These are phyloP conservation scores for Melanargia galathea DNA, from an alignment of 2,888 invertebrate genomes.

Conservation along the genomic window DNA sequence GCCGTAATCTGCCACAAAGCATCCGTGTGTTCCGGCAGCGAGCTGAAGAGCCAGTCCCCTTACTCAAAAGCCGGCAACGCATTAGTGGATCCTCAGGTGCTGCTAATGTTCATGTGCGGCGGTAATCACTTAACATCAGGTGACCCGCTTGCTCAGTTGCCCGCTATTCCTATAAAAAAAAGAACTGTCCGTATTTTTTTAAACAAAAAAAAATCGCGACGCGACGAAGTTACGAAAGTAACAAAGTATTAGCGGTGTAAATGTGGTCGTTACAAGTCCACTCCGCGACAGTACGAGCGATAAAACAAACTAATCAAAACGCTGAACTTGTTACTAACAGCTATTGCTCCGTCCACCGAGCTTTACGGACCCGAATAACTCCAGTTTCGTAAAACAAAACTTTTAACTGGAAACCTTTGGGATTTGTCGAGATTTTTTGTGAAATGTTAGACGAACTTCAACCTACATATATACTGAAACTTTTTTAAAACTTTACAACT, in stretches of 20 bases:
- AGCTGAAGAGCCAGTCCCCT: too few relatives aligned
- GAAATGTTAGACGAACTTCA: conserved; percentile 10
- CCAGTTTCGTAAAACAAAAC: conserved; percentile 27
- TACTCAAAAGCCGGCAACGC: too few relatives aligned
- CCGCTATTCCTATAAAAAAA: too few relatives aligned
- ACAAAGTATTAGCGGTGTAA: conserved; percentile 12
- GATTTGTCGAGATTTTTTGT: conserved; percentile 16
- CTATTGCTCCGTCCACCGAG: conserved; percentile 26
- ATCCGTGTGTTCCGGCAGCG: too few relatives aligned
- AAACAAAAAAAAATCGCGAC: background rate
- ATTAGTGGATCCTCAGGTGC: too few relatives aligned
- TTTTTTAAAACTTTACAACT: background rate
- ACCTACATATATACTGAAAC: background rate
- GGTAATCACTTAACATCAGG: too few relatives aligned
- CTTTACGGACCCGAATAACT: conserved; percentile 24
- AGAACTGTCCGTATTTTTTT: too few relatives aligned
- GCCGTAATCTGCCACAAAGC: too few relatives aligned
- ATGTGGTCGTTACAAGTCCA: conserved; percentile 22
- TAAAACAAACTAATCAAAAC: conserved; percentile 34
- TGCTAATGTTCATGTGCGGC: too few relatives aligned
- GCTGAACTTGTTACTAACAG: conserved; percentile 24
- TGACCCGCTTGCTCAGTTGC: too few relatives aligned
- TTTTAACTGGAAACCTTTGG: conserved; percentile 21
- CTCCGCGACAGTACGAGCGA: conserved; percentile 14
- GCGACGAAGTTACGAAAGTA: background rate